phyloP scores from a whole-genome alignment of 2,113 vertebrate genomes.

The Pardalotus punctatus region DNA sequence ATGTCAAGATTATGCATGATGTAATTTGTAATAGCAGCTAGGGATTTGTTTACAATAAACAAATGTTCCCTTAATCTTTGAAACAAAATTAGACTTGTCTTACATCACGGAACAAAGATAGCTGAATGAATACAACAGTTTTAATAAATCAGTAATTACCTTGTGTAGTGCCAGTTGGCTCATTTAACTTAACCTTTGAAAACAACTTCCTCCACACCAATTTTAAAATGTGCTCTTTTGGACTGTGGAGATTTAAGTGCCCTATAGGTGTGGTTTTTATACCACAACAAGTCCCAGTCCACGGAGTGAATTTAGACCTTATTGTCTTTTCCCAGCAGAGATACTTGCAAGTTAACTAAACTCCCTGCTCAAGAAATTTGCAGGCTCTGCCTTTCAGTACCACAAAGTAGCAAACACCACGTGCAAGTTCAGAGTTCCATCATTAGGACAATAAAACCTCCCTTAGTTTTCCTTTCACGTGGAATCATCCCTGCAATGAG shows the following conservation, averaged over 20 bases:
- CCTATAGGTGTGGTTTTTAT: background rate
- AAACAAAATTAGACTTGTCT: constrained; percentile 33
- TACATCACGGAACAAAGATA: constrained; percentile 19
- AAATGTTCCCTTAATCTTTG: constrained; percentile 38
- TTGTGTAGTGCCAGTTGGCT: constrained; percentile 1
- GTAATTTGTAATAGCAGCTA: constrained; percentile 13
- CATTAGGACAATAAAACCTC: background rate
- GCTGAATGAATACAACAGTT: background rate
- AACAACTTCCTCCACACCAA: background rate
- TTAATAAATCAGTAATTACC: constrained; percentile 35
- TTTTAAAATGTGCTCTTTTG: background rate
- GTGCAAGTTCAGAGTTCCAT: background rate
- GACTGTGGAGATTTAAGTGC: background rate
- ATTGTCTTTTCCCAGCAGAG: background rate
- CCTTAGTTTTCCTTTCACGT: background rate
- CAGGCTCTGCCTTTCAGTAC: background rate
- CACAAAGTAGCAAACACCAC: background rate
- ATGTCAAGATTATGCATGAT: constrained; percentile 60
- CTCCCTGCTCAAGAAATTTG: background rate
- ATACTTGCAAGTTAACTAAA: background rate
- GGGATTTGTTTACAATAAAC: constrained; percentile 39
- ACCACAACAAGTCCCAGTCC: background rate
- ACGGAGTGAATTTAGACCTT: background rate
- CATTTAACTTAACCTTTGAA: constrained; percentile 29
- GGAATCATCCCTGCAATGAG: background rate